A percentile compares a stretch with the other conserved stretches of the same genome.
phyloP scores from a whole-genome alignment of 1,140 invertebrate species.

The Cotesia chilonis region DNA sequence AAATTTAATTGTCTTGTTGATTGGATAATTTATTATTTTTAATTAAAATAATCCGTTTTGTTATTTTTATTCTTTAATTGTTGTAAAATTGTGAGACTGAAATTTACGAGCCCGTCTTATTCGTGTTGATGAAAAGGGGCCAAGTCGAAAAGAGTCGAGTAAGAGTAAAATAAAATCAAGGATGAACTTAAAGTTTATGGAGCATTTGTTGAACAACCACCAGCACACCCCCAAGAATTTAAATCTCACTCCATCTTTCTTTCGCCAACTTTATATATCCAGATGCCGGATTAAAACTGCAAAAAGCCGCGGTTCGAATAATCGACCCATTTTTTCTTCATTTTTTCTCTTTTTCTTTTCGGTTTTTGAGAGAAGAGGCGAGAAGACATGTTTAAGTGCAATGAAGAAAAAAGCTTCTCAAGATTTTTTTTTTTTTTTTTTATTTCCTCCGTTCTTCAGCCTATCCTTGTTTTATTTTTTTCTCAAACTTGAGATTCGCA shows the following conservation, averaged over 20 bases:
- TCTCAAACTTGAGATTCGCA: constrained; percentile 16
- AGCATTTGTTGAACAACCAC: constrained; percentile 26
- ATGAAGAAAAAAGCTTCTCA: constrained; percentile 5
- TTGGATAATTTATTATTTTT: too few species aligned
- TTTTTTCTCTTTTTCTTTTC: constrained; percentile 22
- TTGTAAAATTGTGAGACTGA: not conserved
- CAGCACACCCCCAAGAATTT: not conserved
- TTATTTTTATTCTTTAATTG: too few species aligned
- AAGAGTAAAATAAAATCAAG: constrained; percentile 3
- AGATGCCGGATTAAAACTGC: constrained; percentile 39
- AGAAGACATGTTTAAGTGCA: too few species aligned
- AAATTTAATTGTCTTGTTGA: too few species aligned
- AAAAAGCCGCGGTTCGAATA: constrained; percentile 41
- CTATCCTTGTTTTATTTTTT: not conserved
- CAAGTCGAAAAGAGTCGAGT: not conserved
- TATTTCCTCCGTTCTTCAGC: not conserved
- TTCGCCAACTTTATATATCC: constrained; percentile 22
- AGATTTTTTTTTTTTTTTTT: constrained; percentile 16
- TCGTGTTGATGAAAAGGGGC: not conserved
- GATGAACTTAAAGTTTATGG: constrained; percentile 20
- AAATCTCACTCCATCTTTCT: constrained; percentile 17
- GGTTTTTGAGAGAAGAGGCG: not conserved
- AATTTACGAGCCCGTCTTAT: not conserved
- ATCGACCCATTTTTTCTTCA: constrained; percentile 32
- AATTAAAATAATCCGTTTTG: too few species aligned